Percentiles rank a stretch among this genome's conserved stretches.
Conservation (phyloP, 2,888 invertebrate species). For the Cheilosia grossa region DNA sequence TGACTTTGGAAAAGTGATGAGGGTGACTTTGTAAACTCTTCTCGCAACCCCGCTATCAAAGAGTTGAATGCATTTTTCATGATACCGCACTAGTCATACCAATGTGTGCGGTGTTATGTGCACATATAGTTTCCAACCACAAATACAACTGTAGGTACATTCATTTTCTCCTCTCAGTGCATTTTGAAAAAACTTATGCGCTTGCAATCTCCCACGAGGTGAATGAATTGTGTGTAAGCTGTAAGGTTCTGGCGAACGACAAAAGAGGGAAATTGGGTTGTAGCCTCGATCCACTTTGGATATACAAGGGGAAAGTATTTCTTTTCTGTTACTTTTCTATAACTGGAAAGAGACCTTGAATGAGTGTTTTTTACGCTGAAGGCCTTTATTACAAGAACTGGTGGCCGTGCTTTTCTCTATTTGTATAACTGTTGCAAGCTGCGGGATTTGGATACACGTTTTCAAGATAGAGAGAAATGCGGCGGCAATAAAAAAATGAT, state of each 20-base stretch:
- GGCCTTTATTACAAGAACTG: conserved; percentile 54
- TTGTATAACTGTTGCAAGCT: conserved; percentile 1
- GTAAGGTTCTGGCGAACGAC: conserved; percentile 44
- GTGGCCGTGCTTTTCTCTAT: conserved; percentile 19
- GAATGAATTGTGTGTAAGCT: conserved; percentile 64
- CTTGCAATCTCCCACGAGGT: conserved; percentile 62
- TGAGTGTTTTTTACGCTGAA: conserved; percentile 49
- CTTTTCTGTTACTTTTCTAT: conserved; percentile 36
- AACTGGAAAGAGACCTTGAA: conserved; percentile 51
- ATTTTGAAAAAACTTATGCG: conserved; percentile 34
- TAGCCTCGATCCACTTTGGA: conserved; percentile 72
- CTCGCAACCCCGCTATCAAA: conserved; percentile 41
- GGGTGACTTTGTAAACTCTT: conserved; percentile 66
- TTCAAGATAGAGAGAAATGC: background rate
- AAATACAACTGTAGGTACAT: conserved; percentile 8
- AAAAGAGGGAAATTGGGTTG: conserved; percentile 63
- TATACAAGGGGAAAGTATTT: conserved; percentile 49
- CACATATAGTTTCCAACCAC: conserved; percentile 2
- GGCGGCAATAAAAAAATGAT: background rate
- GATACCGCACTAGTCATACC: conserved; percentile 1
- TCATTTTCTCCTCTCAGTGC: background rate
- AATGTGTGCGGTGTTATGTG: conserved; percentile 25
- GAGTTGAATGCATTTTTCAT: conserved; percentile 71
- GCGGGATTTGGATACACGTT: background rate
- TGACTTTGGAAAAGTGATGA: conserved; percentile 66